Base-by-base conservation (phyloP, 1,140 invertebrate genomes). In the Danaus plexippus region DNA sequence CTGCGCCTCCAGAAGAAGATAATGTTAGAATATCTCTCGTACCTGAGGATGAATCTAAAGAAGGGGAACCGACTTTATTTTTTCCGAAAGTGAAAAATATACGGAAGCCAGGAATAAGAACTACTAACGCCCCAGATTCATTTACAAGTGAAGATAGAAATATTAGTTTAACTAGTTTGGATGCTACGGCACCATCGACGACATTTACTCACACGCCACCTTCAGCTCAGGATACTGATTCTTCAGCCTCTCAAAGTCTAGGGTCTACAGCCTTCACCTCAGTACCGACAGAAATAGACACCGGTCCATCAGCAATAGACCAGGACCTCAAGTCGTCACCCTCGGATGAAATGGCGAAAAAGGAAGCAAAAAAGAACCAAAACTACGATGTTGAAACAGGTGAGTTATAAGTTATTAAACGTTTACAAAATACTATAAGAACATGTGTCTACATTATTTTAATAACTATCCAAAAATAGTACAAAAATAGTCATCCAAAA, bases 21-120 rank as follows among this genome's bases (percentile, higher is more conserved):
- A 69, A 52, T 51, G 70, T 74, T 4, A 68, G 75, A 12, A 80
- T 85, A 70, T 83, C 80, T 9, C 57, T 85, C 61, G 73, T 80
- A 1, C 78, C 80, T 8, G 59, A 67, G 40, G 66, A 75, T 12
- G 67, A 75, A 6, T 61, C 58, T 0, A 80, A 75, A 63, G 72
- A 75, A 57, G 78, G 69, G 0, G 78, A 83, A 56, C 79, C 80
- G 0, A 76, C 78, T 2, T 51, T 77, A 9, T 86, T 81, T 63
- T 86, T 80, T 54, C 80, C 80, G 2, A 76, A 78, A 53, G 71
- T 67, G 22, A 66, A 74, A 48, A 73, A 58, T 9, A 83, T 77
- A 40, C 63, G 61, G 12, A 77, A 64, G 43, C 45, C 54, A 10
- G 73, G 67, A 42, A 51, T 59, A 9, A 75, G 63, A 11, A 61